These are phyloP conservation scores for Metopia argyrocephala DNA, from an alignment of 2,888 invertebrate genomes.

Conservation along the genomic window DNA sequence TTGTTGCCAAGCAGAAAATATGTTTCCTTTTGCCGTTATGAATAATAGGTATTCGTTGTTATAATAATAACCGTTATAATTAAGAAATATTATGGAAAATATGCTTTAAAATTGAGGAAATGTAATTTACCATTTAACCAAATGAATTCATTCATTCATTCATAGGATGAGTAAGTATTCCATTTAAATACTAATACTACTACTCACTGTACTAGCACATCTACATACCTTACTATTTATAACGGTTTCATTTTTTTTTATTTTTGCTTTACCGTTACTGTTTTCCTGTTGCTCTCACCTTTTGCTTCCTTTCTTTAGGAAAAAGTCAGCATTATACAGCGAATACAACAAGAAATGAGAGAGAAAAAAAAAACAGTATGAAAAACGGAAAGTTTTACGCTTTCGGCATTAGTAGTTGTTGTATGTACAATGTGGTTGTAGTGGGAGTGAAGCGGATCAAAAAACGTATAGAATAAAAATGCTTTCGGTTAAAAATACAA, in stretches of 20 bases:
- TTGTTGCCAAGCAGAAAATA: constrained; percentile 62
- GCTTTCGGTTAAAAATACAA: constrained; percentile 56
- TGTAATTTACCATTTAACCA: constrained; percentile 67
- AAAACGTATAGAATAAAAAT: constrained; percentile 30
- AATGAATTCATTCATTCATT: constrained; percentile 47
- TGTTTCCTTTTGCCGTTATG: constrained; percentile 49
- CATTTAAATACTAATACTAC: too few species aligned
- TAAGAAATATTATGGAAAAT: constrained; percentile 73
- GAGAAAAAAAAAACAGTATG: too few species aligned
- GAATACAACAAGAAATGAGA: not conserved
- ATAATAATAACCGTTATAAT: constrained; percentile 69
- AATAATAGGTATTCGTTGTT: constrained; percentile 40
- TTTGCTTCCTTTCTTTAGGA: constrained; percentile 10
- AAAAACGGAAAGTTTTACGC: constrained; percentile 35
- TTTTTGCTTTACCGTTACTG: not conserved
- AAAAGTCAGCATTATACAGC: not conserved
- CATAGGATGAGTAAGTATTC: too few species aligned
- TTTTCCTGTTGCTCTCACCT: constrained; percentile 51
- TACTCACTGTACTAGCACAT: not conserved
- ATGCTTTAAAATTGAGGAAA: constrained; percentile 68
- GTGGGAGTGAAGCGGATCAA: constrained; percentile 46
- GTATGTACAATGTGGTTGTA: constrained; percentile 44
- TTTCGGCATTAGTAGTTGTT: constrained; percentile 41
- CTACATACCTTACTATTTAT: not conserved
- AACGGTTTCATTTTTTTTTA: not conserved